phyloP scores from a whole-genome alignment of 1,140 invertebrate species.

The Geopemphigus sp. region DNA sequence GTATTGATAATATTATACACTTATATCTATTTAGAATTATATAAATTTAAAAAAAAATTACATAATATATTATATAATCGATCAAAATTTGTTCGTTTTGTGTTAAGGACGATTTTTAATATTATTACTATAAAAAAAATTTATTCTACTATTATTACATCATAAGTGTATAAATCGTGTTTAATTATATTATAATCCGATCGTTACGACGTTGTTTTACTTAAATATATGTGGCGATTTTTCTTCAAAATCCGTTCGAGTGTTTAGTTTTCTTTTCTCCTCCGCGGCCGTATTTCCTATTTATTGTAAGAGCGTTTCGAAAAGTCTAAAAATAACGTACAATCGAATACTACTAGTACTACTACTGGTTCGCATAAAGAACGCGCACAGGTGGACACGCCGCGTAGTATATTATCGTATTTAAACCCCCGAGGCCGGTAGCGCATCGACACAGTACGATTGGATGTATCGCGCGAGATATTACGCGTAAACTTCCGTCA shows the following conservation, averaged over 20 bases:
- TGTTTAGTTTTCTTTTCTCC: too few species aligned
- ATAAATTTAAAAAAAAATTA: background rate
- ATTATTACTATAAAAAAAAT: slow-evolving; percentile 10
- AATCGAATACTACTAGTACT: too few species aligned
- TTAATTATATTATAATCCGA: slow-evolving; percentile 21
- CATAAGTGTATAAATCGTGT: slow-evolving; percentile 37
- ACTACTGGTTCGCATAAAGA: too few species aligned
- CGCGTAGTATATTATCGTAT: too few species aligned
- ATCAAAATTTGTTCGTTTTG: slow-evolving; percentile 44
- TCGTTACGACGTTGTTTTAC: slow-evolving; percentile 41
- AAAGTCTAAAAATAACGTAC: too few species aligned
- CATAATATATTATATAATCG: slow-evolving; percentile 34
- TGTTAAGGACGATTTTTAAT: slow-evolving; percentile 18
- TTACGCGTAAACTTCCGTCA: too few species aligned
- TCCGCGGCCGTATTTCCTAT: too few species aligned
- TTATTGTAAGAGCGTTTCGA: too few species aligned
- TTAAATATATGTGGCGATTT: slow-evolving; percentile 32
- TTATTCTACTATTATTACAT: slow-evolving; percentile 15
- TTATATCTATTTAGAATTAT: slow-evolving; percentile 26
- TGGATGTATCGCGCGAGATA: too few species aligned
- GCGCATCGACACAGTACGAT: too few species aligned
- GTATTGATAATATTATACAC: background rate
- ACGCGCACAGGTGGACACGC: too few species aligned
- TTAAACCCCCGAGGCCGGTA: too few species aligned
- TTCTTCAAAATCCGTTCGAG: slow-evolving; percentile 7